Percentiles rank a stretch among this genome's conserved stretches.
Evolutionary conservation across 2,797 vertebrate genomes (phyloP).

Genomic region (Varecia variegata): DNA sequence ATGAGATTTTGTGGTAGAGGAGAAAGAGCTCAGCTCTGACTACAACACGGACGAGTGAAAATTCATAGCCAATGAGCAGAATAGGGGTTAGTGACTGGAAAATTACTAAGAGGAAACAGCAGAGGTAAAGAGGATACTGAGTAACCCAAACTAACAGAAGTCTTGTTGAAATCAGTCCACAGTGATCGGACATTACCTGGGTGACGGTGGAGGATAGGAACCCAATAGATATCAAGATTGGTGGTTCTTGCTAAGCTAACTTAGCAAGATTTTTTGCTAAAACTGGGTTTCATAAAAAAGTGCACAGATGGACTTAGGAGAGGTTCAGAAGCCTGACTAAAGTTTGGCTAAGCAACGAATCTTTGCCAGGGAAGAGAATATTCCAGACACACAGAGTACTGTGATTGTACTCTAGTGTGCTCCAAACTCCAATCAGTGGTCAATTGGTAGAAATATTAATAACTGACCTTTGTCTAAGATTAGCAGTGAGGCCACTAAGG

Average conservation of each 20-base stretch:
- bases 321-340: neutral
- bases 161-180: neutral
- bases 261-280: neutral
- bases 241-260: neutral
- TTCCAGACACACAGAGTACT: neutral
- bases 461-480: neutral
- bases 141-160: neutral
- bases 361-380: neutral
- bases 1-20: neutral
- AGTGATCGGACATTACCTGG: neutral
- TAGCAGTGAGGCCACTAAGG: neutral
- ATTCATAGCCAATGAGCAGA: neutral
- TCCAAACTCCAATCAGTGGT: neutral
- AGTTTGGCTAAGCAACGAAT: neutral
- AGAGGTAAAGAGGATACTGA: neutral
- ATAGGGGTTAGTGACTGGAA: neutral
- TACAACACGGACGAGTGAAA: rapidly evolving
- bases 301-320: neutral
- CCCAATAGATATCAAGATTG: rapidly evolving
- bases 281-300: neutral
- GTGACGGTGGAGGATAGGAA: neutral
- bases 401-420: too few species aligned
- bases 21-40: neutral
- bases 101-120: neutral
- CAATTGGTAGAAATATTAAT: neutral